Conservation (phyloP, 2,888 invertebrate genomes). For the Tenodera sinensis region DNA sequence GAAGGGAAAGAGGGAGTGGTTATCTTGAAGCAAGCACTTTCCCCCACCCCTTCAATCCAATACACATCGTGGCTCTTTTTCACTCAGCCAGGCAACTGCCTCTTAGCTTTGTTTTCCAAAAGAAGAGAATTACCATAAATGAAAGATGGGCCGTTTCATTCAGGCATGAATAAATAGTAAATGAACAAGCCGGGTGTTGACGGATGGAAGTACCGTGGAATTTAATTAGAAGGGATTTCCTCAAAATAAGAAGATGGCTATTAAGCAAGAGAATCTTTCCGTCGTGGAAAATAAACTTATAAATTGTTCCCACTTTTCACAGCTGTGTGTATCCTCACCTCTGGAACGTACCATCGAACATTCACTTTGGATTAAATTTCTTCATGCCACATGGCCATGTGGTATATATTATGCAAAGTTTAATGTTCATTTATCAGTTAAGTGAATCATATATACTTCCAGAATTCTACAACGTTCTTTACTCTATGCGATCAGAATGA, state of each 20-base stretch:
- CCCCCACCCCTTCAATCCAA: neutral
- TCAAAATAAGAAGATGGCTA: neutral
- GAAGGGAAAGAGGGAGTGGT: neutral
- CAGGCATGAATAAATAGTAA: slow-evolving; percentile 17
- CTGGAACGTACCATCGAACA: too few relatives aligned
- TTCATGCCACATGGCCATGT: too few relatives aligned
- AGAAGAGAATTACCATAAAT: slow-evolving; percentile 16
- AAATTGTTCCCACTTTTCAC: neutral
- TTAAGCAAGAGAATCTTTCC: neutral
- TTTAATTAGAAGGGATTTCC: slow-evolving; percentile 21
- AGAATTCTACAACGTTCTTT: too few relatives aligned
- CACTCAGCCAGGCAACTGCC: neutral
- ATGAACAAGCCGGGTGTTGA: neutral
- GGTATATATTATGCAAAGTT: too few relatives aligned
- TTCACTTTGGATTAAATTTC: too few relatives aligned
- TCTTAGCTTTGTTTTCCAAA: neutral
- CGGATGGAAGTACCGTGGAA: neutral
- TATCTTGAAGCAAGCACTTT: neutral
- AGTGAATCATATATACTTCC: too few relatives aligned
- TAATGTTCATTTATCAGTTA: too few relatives aligned
- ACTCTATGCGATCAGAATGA: too few relatives aligned
- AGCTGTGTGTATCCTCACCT: neutral
- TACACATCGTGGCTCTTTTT: neutral
- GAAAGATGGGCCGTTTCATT: neutral
- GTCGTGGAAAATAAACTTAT: neutral